Conservation (phyloP, 2,888 invertebrate species). For the Melolontha melolontha region DNA sequence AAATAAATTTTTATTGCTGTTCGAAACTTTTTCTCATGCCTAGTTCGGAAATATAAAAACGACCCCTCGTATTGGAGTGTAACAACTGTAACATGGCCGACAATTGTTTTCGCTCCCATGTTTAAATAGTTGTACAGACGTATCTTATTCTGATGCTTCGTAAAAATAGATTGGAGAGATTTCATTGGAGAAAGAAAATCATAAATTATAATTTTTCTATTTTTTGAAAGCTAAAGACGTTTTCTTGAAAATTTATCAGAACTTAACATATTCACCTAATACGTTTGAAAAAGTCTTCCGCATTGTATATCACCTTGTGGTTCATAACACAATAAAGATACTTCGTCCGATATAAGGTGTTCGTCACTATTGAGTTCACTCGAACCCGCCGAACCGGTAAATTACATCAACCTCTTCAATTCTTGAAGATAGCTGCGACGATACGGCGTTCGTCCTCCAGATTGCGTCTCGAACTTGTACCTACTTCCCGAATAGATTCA, state of each 20-base stretch:
- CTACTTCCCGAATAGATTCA: neutral
- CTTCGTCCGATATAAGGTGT: constrained; percentile 11
- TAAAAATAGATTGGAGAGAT: too few species aligned
- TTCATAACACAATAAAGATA: constrained; percentile 24
- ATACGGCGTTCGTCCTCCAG: constrained; percentile 20
- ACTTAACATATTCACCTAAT: constrained; percentile 9
- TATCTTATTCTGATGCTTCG: too few species aligned
- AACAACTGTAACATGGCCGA: too few species aligned
- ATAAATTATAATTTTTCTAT: too few species aligned
- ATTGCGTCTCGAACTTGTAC: constrained; percentile 36
- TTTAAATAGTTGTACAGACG: too few species aligned
- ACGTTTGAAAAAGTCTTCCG: neutral
- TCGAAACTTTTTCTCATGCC: too few species aligned
- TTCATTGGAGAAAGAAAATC: too few species aligned
- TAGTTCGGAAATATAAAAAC: too few species aligned
- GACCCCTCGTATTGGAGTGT: too few species aligned
- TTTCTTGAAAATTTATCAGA: neutral
- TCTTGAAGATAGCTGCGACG: constrained; percentile 48
- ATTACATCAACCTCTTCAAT: constrained; percentile 50
- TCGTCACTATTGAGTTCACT: constrained; percentile 45
- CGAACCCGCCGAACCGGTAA: constrained; percentile 47
- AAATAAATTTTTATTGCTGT: too few species aligned
- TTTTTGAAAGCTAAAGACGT: too few species aligned
- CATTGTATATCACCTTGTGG: neutral
- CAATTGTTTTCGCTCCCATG: too few species aligned